phyloP scores from a whole-genome alignment of 2,113 vertebrate species.

The Falco punctatus region DNA sequence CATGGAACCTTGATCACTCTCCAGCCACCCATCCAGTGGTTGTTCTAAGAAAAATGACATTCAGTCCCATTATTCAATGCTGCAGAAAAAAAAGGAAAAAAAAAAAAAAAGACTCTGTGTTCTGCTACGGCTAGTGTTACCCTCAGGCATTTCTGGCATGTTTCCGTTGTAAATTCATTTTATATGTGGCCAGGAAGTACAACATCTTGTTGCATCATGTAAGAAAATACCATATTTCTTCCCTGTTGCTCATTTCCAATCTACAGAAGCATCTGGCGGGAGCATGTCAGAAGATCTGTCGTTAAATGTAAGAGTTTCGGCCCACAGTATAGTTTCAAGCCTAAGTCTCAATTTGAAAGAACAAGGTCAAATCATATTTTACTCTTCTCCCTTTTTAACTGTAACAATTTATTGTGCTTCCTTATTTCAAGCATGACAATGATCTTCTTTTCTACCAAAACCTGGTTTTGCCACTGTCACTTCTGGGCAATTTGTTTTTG shows the following conservation, averaged over 20 bases:
- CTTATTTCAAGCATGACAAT: not conserved
- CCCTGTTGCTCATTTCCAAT: conserved; percentile 65
- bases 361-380: not conserved
- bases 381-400: conserved; percentile 9
- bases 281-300: conserved; percentile 58
- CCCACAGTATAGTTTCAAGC: not conserved
- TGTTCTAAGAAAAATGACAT: conserved; percentile 67
- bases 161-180: conserved; percentile 76
- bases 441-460: conserved; percentile 14
- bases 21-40: conserved; percentile 22
- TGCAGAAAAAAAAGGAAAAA: not conserved
- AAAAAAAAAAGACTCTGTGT: not conserved
- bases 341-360: conserved; percentile 2
- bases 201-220: conserved; percentile 79
- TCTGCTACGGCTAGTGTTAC: conserved; percentile 67
- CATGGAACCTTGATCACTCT: conserved; percentile 23
- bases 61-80: conserved; percentile 38
- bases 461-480: not conserved
- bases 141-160: conserved; percentile 69
- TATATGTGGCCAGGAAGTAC: conserved; percentile 74
- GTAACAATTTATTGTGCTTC: conserved; percentile 4
- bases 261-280: conserved; percentile 63
- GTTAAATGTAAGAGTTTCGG: conserved; percentile 34
- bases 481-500: conserved; percentile 14
- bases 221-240: conserved; percentile 73